phyloP scores from a whole-genome alignment of 2,113 vertebrate genomes.

The Ia io region DNA sequence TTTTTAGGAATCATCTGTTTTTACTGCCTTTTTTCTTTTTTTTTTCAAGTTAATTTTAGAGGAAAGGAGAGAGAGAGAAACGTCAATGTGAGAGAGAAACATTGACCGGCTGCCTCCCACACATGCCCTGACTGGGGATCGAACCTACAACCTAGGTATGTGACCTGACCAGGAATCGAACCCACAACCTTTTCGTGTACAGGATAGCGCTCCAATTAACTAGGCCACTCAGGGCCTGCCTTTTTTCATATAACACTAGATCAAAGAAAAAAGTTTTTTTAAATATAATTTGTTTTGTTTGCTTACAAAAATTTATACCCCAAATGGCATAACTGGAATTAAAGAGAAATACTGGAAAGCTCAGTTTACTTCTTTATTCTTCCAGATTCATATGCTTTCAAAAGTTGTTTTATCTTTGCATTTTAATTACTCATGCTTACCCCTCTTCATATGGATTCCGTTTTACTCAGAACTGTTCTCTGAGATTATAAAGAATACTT shows the following conservation, averaged over 20 bases:
- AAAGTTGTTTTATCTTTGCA: conserved; percentile 36
- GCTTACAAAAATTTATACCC: conserved; percentile 17
- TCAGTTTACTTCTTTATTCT: conserved; percentile 20
- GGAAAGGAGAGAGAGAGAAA: not conserved
- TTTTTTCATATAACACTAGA: conserved; percentile 4
- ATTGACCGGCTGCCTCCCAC: not conserved
- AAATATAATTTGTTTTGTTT: not conserved
- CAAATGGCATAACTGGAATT: conserved; percentile 19
- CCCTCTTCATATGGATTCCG: not conserved
- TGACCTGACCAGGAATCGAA: not conserved
- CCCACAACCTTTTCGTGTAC: not conserved
- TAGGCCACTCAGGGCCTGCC: not conserved
- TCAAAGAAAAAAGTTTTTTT: not conserved
- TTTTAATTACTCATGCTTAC: not conserved
- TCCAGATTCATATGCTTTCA: conserved; percentile 15
- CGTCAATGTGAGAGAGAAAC: not conserved
- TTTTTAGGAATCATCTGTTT: conserved; percentile 20
- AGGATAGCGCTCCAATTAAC: not conserved
- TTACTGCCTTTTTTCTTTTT: conserved; percentile 12
- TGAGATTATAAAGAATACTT: not conserved
- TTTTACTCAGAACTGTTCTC: not conserved
- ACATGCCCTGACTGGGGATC: not conserved
- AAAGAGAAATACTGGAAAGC: conserved; percentile 5
- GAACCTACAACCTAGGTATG: not conserved
- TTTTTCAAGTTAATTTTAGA: not conserved